These are phyloP conservation scores for Dasypolia templi DNA, from an alignment of 2,888 invertebrate species.

Conservation along the genomic window DNA sequence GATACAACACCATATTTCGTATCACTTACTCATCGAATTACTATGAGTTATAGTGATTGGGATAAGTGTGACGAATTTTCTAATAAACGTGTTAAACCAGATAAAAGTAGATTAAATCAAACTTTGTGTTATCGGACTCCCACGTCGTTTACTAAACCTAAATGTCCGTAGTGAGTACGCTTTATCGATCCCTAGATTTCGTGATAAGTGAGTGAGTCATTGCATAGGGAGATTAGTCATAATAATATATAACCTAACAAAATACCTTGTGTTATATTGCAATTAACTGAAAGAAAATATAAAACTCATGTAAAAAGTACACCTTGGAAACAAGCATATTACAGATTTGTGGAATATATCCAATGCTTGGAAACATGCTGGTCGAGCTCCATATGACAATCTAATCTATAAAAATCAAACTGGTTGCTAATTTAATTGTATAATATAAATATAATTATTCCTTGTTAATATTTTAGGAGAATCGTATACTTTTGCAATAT, in stretches of 20 bases:
- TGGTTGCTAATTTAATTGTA: too few relatives aligned
- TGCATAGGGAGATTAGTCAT: constrained; percentile 3
- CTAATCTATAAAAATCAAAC: too few relatives aligned
- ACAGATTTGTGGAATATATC: too few relatives aligned
- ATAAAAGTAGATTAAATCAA: constrained; percentile 20
- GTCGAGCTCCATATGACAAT: too few relatives aligned
- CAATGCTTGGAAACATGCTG: too few relatives aligned
- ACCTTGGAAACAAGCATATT: too few relatives aligned
- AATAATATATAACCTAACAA: background rate
- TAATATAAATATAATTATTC: too few relatives aligned
- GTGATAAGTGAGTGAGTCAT: constrained; percentile 15
- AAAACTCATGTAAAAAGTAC: too few relatives aligned
- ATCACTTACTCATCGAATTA: background rate
- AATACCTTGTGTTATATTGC: too few relatives aligned
- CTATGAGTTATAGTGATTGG: background rate
- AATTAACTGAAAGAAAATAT: too few relatives aligned
- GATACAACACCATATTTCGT: background rate
- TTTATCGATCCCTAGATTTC: constrained; percentile 26
- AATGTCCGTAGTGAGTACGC: constrained; percentile 13
- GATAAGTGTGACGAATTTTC: background rate
- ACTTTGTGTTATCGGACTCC: background rate
- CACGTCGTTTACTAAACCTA: background rate
- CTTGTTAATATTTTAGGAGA: too few relatives aligned
- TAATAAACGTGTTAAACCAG: constrained; percentile 2
- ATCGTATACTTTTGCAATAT: too few relatives aligned